Evolutionary conservation across 2,797 vertebrate species (phyloP).

Genomic region (Sitta carolinensis): DNA sequence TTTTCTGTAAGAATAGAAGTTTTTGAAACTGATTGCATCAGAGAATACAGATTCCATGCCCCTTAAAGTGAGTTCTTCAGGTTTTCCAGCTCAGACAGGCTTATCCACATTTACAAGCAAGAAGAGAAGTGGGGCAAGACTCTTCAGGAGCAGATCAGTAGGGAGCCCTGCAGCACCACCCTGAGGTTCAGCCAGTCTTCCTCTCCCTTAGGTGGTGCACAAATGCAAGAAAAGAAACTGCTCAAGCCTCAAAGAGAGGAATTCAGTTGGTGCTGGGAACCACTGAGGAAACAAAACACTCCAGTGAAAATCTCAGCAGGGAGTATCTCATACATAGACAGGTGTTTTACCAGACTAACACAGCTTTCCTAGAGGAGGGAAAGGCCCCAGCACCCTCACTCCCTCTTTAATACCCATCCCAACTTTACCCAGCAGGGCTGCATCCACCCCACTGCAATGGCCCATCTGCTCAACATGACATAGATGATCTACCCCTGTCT

Average conservation of each 20-base stretch:
- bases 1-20: background rate
- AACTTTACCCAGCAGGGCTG: background rate
- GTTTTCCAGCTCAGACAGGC: background rate
- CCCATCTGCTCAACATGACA: background rate
- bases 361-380: background rate
- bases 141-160: background rate
- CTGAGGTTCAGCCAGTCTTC: background rate
- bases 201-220: background rate
- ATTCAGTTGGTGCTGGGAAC: background rate
- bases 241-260: background rate
- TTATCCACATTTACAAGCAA: background rate
- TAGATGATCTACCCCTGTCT: background rate
- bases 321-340: fast-evolving
- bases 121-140: background rate
- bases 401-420: fast-evolving
- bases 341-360: background rate
- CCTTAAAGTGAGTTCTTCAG: background rate
- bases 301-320: background rate
- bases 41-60: background rate
- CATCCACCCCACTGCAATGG: background rate
- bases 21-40: background rate
- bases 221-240: background rate
- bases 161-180: background rate
- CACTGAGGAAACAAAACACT: background rate
- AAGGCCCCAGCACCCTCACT: background rate